A percentile compares a stretch with the other conserved stretches of the same genome.
Conservation (phyloP, 92 coral and sea anemone species). For the Phenganax subtilis region DNA sequence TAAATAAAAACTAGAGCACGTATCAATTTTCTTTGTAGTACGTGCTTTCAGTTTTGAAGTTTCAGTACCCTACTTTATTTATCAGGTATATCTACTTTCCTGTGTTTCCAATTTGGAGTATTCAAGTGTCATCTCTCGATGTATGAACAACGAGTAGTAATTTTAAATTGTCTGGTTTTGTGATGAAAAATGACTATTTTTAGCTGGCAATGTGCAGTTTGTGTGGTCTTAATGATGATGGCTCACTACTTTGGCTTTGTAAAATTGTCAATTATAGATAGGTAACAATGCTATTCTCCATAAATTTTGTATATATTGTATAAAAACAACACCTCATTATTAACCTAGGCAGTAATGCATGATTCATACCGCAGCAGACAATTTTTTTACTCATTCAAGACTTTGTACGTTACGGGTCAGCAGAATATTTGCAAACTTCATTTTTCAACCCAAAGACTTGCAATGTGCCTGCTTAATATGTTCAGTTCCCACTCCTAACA, state of each 20-base stretch:
- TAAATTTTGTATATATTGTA: not conserved
- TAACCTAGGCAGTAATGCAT: not conserved
- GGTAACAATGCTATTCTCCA: constrained; percentile 33
- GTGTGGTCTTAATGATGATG: constrained; percentile 53
- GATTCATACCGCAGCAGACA: too few species aligned
- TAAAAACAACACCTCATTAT: not conserved
- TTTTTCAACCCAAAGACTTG: too few species aligned
- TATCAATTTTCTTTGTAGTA: not conserved
- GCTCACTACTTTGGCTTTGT: constrained; percentile 64
- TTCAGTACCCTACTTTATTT: constrained; percentile 88
- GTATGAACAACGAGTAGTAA: not conserved
- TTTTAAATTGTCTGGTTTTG: not conserved
- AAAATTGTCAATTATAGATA: constrained; percentile 60
- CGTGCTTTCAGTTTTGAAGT: constrained; percentile 53
- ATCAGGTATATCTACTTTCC: constrained; percentile 55
- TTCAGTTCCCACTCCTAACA: too few species aligned
- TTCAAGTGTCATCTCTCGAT: too few species aligned
- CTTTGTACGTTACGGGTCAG: too few species aligned
- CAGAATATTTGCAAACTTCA: too few species aligned
- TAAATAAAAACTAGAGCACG: too few species aligned
- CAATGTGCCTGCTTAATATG: too few species aligned
- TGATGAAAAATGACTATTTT: not conserved
- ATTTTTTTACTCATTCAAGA: too few species aligned
- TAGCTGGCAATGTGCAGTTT: constrained; percentile 85
- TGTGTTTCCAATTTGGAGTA: too few species aligned